Evolutionary conservation across 2,888 invertebrate genomes (phyloP).

Genomic region (Ornithoptera priamus): DNA sequence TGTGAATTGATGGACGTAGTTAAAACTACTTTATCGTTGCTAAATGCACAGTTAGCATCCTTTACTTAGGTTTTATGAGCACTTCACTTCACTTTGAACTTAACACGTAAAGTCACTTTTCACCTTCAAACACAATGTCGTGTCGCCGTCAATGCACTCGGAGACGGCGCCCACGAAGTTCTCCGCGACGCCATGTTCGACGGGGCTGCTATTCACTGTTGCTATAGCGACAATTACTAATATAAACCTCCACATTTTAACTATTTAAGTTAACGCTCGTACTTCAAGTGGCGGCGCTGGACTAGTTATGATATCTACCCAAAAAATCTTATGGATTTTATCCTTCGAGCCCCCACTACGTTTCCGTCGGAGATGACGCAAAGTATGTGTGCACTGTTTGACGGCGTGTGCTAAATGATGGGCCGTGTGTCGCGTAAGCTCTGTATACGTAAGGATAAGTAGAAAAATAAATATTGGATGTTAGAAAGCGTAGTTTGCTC

Average conservation of each 20-base stretch:
- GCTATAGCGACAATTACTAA: constrained; percentile 64
- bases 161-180: constrained; percentile 69
- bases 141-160: constrained; percentile 81
- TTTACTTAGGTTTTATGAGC: constrained; percentile 26
- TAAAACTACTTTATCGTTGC: neutral
- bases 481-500: constrained; percentile 77
- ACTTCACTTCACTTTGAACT: constrained; percentile 49
- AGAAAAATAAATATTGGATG: constrained; percentile 77
- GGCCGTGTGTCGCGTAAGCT: constrained; percentile 46
- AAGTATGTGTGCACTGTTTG: constrained; percentile 61
- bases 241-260: constrained; percentile 64
- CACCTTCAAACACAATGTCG: constrained; percentile 83
- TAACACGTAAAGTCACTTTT: constrained; percentile 50
- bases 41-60: neutral
- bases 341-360: constrained; percentile 70
- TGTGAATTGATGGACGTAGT: neutral
- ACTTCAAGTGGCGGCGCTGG: constrained; percentile 61
- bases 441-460: constrained; percentile 69
- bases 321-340: constrained; percentile 74
- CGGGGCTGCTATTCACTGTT: constrained; percentile 60
- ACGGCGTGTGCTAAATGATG: constrained; percentile 66
- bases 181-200: constrained; percentile 67
- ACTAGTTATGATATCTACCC: constrained; percentile 71
- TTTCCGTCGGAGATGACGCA: constrained; percentile 62
- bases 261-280: constrained; percentile 40